These are phyloP conservation scores for Heterodera filipjevi DNA, from an alignment of 2,888 invertebrate genomes.

Conservation along the genomic window DNA sequence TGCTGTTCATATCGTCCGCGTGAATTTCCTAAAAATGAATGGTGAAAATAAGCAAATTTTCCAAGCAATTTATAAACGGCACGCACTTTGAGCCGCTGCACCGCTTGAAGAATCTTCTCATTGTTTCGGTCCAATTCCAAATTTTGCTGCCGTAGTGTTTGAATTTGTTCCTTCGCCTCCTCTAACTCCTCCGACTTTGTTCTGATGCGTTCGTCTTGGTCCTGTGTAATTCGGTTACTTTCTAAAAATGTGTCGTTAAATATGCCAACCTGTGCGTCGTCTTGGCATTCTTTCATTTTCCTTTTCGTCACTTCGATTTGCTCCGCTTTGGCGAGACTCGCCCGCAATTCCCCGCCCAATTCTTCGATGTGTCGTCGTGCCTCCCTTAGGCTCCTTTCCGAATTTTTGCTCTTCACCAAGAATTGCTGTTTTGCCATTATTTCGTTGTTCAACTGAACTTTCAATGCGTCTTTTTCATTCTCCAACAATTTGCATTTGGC, in stretches of 20 bases:
- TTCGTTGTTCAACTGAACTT: constrained; percentile 22
- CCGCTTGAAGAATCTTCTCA: constrained; percentile 14
- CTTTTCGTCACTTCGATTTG: constrained; percentile 9
- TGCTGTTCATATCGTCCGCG: constrained; percentile 14
- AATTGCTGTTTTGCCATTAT: constrained; percentile 15
- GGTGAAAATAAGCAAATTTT: not conserved
- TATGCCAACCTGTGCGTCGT: not conserved
- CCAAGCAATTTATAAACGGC: not conserved
- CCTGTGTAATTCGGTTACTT: not conserved
- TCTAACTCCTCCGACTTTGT: constrained; percentile 5
- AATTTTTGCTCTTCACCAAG: not conserved
- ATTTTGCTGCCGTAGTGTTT: constrained; percentile 15
- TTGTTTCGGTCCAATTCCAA: constrained; percentile 20
- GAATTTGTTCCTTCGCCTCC: not conserved
- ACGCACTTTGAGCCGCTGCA: not conserved
- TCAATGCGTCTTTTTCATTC: constrained; percentile 23
- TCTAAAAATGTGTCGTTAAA: not conserved
- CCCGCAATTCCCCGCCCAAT: constrained; percentile 4
- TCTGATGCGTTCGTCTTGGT: not conserved
- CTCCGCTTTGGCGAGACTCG: constrained; percentile 8
- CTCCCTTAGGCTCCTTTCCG: constrained; percentile 15
- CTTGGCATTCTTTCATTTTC: constrained; percentile 1
- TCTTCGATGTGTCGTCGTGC: constrained; percentile 21
- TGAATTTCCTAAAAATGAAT: constrained; percentile 3
- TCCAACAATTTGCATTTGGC: constrained; percentile 23